Evolutionary conservation across 2,888 invertebrate species (phyloP).

Genomic region (Calliscelio sp.): DNA sequence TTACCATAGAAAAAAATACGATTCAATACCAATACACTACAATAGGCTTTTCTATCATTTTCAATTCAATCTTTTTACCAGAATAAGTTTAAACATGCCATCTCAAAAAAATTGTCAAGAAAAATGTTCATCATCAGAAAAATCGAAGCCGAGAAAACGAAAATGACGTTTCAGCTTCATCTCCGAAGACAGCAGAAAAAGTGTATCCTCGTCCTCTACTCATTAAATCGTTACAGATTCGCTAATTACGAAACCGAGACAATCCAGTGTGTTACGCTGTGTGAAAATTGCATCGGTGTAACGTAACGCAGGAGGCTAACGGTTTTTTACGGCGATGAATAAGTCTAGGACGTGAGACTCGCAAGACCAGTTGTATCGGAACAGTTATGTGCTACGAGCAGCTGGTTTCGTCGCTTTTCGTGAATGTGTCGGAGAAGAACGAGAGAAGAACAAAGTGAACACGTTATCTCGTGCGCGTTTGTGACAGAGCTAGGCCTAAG

Average conservation of each 20-base stretch:
- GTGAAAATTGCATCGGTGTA: constrained; percentile 81
- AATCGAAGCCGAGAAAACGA: too few relatives aligned
- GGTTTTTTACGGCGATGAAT: constrained; percentile 82
- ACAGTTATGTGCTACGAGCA: constrained; percentile 76
- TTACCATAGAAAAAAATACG: too few relatives aligned
- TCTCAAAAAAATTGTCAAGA: too few relatives aligned
- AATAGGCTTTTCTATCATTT: too few relatives aligned
- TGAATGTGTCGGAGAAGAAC: constrained; percentile 56
- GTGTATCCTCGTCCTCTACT: too few relatives aligned
- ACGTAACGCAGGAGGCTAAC: constrained; percentile 82
- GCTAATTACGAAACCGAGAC: constrained; percentile 55
- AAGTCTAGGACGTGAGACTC: constrained; percentile 81
- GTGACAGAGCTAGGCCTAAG: constrained; percentile 46
- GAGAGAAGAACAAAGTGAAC: constrained; percentile 55
- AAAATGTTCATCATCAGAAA: too few relatives aligned
- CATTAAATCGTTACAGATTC: constrained; percentile 33
- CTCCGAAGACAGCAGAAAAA: too few relatives aligned
- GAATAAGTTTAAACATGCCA: too few relatives aligned
- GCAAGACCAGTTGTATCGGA: constrained; percentile 75
- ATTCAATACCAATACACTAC: too few relatives aligned
- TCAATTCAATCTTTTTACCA: too few relatives aligned
- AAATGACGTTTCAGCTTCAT: too few relatives aligned
- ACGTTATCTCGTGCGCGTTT: constrained; percentile 37
- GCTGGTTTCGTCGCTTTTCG: constrained; percentile 72
- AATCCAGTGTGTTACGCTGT: constrained; percentile 49